These are phyloP conservation scores for Misgurnus anguillicaudatus DNA, from an alignment of 2,113 vertebrate genomes.

Conservation along the genomic window DNA sequence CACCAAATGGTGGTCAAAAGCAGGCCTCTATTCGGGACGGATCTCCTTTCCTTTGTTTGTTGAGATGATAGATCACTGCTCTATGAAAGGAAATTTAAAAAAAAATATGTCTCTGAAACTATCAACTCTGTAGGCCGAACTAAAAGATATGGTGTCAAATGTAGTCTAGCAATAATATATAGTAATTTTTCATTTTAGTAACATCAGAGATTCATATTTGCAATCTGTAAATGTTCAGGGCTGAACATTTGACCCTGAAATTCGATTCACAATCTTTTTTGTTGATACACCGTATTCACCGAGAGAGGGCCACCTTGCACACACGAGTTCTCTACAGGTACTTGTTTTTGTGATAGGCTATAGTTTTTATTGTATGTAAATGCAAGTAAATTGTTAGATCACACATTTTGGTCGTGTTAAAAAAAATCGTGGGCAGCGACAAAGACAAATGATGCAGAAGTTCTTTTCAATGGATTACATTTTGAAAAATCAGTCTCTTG, in stretches of 20 bases:
- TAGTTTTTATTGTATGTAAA: background rate
- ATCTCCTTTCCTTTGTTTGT: slow-evolving; percentile 57
- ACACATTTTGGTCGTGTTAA: too few relatives aligned
- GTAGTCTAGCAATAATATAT: background rate
- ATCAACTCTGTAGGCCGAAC: background rate
- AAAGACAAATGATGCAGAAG: too few relatives aligned
- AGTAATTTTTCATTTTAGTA: too few relatives aligned
- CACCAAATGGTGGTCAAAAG: slow-evolving; percentile 64
- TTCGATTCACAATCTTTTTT: slow-evolving; percentile 1
- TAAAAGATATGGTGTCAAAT: background rate
- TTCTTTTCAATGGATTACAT: slow-evolving; percentile 28
- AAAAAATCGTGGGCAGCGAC: too few relatives aligned
- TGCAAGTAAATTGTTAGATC: too few relatives aligned
- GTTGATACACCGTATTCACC: slow-evolving; percentile 18
- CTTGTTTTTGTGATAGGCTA: background rate
- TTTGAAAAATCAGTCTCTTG: slow-evolving; percentile 59
- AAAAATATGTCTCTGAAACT: background rate
- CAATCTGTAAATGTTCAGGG: background rate
- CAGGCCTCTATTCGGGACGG: slow-evolving; percentile 35
- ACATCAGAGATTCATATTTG: background rate
- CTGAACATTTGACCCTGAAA: background rate
- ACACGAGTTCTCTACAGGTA: slow-evolving; percentile 1
- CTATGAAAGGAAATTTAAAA: background rate
- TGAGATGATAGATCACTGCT: slow-evolving; percentile 18
- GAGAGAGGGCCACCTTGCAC: slow-evolving; percentile 49